A percentile compares a stretch with the other conserved stretches of the same genome.
These are phyloP conservation scores for Epsilonema sp. DNA, from an alignment of 2,888 invertebrate species.

Conservation along the genomic window DNA sequence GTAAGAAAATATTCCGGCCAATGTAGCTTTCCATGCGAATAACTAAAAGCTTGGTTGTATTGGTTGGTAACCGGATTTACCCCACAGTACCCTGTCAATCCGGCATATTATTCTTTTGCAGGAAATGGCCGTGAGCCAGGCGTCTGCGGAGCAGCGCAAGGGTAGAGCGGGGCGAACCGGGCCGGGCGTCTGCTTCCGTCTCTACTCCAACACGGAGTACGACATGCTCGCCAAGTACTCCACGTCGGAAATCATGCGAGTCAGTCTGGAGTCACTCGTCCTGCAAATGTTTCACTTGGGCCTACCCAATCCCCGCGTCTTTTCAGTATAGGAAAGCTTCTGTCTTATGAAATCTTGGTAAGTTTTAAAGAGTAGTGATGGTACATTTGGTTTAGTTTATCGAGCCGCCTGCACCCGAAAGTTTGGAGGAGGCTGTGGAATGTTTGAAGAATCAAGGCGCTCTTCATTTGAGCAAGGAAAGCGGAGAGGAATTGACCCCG, in stretches of 20 bases:
- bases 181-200: slow-evolving; percentile 72
- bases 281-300: slow-evolving; percentile 85
- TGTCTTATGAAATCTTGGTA: slow-evolving; percentile 20
- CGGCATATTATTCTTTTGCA: slow-evolving; percentile 42
- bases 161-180: slow-evolving; percentile 45
- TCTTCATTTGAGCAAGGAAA: slow-evolving; percentile 8
- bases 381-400: no score
- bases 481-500: slow-evolving; percentile 16
- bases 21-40: no score
- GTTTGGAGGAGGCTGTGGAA: slow-evolving; percentile 63
- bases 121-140: slow-evolving; percentile 91
- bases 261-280: slow-evolving; percentile 72
- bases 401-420: slow-evolving; percentile 64
- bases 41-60: no score
- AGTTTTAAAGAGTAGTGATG: no score
- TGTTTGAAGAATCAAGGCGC: slow-evolving; percentile 59
- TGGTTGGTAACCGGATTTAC: no score
- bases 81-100: no score
- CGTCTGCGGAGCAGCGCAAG: slow-evolving; percentile 86
- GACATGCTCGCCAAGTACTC: slow-evolving; percentile 23
- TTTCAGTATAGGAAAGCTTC: background rate
- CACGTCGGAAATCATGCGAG: slow-evolving; percentile 47
- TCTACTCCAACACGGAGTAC: slow-evolving; percentile 29
- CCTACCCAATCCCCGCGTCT: slow-evolving; percentile 36
- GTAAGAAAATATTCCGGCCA: no score